phyloP scores from a whole-genome alignment of 2,888 invertebrate genomes.

The Archips xylosteana region DNA sequence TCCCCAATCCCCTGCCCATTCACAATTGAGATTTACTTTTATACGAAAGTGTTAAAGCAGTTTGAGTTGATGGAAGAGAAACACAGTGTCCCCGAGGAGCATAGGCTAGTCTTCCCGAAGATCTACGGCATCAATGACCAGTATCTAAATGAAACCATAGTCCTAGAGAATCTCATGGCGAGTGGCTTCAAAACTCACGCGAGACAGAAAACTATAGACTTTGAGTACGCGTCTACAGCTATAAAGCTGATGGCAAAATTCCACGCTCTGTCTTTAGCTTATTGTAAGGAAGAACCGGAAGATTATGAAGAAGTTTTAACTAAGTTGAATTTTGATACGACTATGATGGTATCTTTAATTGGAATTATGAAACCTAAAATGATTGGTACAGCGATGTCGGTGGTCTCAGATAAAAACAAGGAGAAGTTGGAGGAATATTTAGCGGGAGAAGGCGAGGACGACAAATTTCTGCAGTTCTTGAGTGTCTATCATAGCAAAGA shows the following conservation, averaged over 20 bases:
- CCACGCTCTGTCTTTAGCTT: constrained; percentile 69
- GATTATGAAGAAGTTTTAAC: constrained; percentile 48
- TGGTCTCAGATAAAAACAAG: constrained; percentile 52
- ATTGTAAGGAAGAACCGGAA: constrained; percentile 60
- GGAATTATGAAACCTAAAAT: constrained; percentile 18
- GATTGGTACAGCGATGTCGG: constrained; percentile 45
- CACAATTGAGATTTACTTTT: constrained; percentile 55
- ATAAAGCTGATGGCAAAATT: constrained; percentile 61
- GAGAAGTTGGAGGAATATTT: constrained; percentile 50
- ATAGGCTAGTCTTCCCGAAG: constrained; percentile 54
- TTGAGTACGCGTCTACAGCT: constrained; percentile 58
- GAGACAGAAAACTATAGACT: constrained; percentile 57
- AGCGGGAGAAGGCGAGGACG: constrained; percentile 9
- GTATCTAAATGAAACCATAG: constrained; percentile 56
- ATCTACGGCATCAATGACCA: constrained; percentile 54
- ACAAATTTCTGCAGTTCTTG: not conserved
- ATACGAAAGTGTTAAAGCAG: constrained; percentile 45
- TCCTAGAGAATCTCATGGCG: constrained; percentile 61
- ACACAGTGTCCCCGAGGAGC: constrained; percentile 48
- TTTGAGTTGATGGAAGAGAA: constrained; percentile 54
- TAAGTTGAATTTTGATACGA: constrained; percentile 39
- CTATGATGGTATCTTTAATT: not conserved
- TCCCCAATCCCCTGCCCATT: constrained; percentile 51
- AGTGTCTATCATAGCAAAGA: constrained; percentile 33
- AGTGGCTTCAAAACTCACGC: constrained; percentile 55